Base-by-base conservation (phyloP, 1,140 invertebrate genomes). In the Rhynchophorus ferrugineus region DNA sequence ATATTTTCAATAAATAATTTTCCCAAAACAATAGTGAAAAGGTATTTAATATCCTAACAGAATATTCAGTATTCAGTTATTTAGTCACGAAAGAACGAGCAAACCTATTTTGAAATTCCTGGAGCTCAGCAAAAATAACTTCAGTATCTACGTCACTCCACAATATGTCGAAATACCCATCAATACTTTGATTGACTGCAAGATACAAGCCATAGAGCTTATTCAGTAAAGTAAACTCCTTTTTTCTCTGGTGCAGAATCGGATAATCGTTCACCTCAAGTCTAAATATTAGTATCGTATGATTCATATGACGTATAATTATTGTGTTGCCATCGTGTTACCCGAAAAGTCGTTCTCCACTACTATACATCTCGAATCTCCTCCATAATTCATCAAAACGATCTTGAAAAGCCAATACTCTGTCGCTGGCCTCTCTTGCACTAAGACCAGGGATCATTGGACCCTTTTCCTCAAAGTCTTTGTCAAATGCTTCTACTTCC, bases 61-160 rank as follows among this genome's bases (percentile, higher is more conserved):
- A 8, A 8, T 34, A 34, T 8, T 34, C 33, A n/a, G 33, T 8
- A n/a, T n/a, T n/a, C n/a, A n/a, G n/a, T n/a, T n/a, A n/a, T n/a
- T n/a, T 22, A 29, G 3, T 7, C 29, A 33, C 1, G n/a, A 16
- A n/a, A 21, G 7, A 7, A 42, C 22, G 20, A 21, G 17, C 37
- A 6, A 8, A 44, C 85, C 82, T 84, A 45, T 84, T 78, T 66
- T 91, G 87, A 66, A 91, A 92, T 18, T 92, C 89, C 9, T 77
- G 68, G 8, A 94, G 70, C 68, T 93, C 88, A 5, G 75, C 69
- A 44, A 83, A 84, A 44, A 94, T 92, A 43, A 78, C 76, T 59
- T 91, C 87, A 56, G 88, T 89, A 66, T 93, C 83, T 49, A 94
- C 81, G 49, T 89, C 85, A 3, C 74, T 69, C 90, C 90, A 95